Percentiles rank a stretch among this genome's conserved stretches.
Conservation (phyloP, 35 echinoderm and acorn worm genomes). For the Apostichopus californicus region DNA sequence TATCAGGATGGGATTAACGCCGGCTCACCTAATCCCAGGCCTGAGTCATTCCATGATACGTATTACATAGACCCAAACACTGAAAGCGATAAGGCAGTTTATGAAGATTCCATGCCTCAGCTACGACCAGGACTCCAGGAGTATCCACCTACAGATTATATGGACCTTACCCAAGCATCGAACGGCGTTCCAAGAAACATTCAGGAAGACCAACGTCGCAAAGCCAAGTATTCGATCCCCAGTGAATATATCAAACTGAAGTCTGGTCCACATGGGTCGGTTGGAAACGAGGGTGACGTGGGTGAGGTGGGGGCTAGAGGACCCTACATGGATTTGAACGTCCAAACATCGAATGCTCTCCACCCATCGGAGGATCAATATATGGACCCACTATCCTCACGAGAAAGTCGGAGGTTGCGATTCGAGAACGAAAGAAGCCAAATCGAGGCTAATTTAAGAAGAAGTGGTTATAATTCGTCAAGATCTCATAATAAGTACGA, state of each 20-base stretch:
- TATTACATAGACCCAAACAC: conserved; percentile 24
- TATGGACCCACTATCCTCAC: conserved; percentile 11
- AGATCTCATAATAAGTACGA: background rate
- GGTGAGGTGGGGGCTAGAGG: background rate
- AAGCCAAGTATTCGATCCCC: background rate
- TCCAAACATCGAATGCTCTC: background rate
- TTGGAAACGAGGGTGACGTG: background rate
- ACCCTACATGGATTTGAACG: conserved; percentile 12
- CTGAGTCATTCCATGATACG: background rate
- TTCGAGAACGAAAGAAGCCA: background rate
- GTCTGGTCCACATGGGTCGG: background rate
- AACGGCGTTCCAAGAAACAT: background rate
- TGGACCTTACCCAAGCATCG: background rate
- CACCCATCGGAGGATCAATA: background rate
- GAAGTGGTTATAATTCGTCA: conserved; percentile 11
- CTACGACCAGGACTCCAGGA: background rate
- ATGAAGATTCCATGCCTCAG: background rate
- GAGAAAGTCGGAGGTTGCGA: background rate
- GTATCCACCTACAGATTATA: conserved; percentile 18
- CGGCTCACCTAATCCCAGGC: background rate
- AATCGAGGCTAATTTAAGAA: conserved; percentile 23
- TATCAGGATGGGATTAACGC: background rate
- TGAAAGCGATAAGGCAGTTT: background rate
- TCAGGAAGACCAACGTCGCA: background rate
- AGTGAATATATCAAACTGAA: conserved; percentile 29